Base-by-base conservation (phyloP, 1,140 invertebrate species). In the Pseudomyrmex cubaensis region DNA sequence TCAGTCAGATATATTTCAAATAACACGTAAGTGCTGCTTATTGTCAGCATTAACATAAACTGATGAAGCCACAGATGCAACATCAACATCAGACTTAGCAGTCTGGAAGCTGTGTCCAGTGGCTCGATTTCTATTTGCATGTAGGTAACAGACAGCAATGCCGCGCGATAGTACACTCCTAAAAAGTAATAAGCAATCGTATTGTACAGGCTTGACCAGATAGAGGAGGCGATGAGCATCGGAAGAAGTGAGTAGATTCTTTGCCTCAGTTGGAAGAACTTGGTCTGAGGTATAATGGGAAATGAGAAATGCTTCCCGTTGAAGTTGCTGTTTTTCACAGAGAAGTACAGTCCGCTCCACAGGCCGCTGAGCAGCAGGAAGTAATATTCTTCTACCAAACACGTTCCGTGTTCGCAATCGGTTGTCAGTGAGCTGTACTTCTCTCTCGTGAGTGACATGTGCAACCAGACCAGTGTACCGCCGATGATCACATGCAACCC, bases 1-100 rank as follows among this genome's bases (percentile, higher is more conserved):
- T 97, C 96, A 0, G 96, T 96, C 15, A 97, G 90, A 80, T 96
- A 95, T 85, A 97, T 95, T 84, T 96, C 95, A 76, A 97, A 97
- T 54, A 97, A 94, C 61, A 96, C 93, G 87, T 95, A 95, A 95
- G 97, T 97, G 1, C 95, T 95, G 87, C 96, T 95, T 92, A 96
- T 96, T 64, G 95, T 96, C 57, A 97, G 94, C 48, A 96, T 93
- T 84, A 97, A 97, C 25, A 97, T 93, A 8, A 96, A 95, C n/a
- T 95, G 94, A 78, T 97, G 96, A 13, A 96, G 92, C 96, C 96
- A 97, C 0, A 95, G 90, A 70, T 96, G 95, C 84, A 96, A 95
- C 85, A 97, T 94, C 63, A 97, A 90, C 3, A 94, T 92, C 15
- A 95, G 90, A 76, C 93, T 94, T 9, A 95, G 77, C 15, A 96